Conservation (phyloP, 2,113 vertebrate genomes). For the Lontra canadensis region DNA sequence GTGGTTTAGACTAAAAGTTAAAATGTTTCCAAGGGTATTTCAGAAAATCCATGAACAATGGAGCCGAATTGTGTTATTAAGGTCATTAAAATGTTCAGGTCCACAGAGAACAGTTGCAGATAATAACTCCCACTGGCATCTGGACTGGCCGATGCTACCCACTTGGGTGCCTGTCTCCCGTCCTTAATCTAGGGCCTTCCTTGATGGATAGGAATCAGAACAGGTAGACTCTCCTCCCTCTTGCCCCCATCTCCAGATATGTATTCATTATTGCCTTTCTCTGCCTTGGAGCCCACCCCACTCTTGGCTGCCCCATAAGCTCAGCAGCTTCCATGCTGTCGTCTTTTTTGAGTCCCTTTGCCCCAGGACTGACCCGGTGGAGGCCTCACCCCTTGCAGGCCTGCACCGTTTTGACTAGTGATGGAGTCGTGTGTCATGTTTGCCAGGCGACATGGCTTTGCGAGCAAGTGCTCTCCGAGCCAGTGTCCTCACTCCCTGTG, state of each 20-base stretch:
- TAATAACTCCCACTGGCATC: not conserved
- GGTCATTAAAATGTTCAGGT: not conserved
- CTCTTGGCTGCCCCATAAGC: not conserved
- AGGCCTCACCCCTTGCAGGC: not conserved
- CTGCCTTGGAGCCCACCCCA: not conserved
- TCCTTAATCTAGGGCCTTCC: not conserved
- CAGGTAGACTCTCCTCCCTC: not conserved
- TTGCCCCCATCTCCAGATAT: not conserved
- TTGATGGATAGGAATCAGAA: not conserved
- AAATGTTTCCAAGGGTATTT: not conserved
- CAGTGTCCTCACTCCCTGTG: not conserved
- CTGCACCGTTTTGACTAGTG: not conserved
- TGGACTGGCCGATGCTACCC: rapidly evolving
- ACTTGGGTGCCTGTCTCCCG: not conserved
- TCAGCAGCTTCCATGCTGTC: not conserved
- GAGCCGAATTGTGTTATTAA: not conserved
- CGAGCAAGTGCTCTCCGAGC: not conserved
- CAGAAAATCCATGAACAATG: not conserved
- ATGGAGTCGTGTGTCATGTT: rapidly evolving
- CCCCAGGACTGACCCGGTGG: not conserved
- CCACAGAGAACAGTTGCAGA: not conserved
- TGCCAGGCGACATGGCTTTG: not conserved
- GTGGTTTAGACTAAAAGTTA: not conserved
- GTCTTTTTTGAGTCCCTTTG: not conserved
- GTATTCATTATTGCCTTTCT: not conserved